A percentile compares a stretch with the other conserved stretches of the same genome.
phyloP scores from a whole-genome alignment of 2,888 invertebrate species.

The Merodon equestris region DNA sequence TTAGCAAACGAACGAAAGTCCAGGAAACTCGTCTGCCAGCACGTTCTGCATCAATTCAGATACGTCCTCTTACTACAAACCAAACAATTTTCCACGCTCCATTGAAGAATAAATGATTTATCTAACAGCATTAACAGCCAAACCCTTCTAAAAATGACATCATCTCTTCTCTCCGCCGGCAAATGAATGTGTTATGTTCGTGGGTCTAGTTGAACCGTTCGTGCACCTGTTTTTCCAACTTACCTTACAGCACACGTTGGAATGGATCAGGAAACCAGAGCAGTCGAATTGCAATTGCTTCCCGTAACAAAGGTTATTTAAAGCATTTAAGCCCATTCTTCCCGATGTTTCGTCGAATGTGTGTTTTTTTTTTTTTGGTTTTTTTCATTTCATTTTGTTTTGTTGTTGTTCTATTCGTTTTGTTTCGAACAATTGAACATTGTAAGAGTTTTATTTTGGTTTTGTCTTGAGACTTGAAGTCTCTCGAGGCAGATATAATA shows the following conservation, averaged over 20 bases:
- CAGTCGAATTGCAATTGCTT: constrained; percentile 56
- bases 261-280: not conserved
- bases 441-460: constrained; percentile 25
- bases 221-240: constrained; percentile 46
- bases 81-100: constrained; percentile 63
- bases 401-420: too few species aligned
- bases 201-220: not conserved
- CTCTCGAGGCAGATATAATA: constrained; percentile 63
- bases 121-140: constrained; percentile 49
- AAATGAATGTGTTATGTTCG: too few species aligned
- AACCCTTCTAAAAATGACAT: constrained; percentile 57
- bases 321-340: constrained; percentile 61
- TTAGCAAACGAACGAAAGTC: not conserved
- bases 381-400: too few species aligned
- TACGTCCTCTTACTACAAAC: constrained; percentile 32
- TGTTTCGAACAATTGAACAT: constrained; percentile 57
- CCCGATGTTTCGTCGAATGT: constrained; percentile 40
- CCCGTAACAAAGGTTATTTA: constrained; percentile 59
- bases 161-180: not conserved
- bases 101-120: constrained; percentile 68
- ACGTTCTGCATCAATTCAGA: constrained; percentile 64
- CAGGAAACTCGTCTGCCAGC: not conserved
- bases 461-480: constrained; percentile 7
- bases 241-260: too few species aligned
- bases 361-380: too few species aligned